These are phyloP conservation scores for Stratiomys singularior DNA, from an alignment of 2,888 invertebrate genomes.

Conservation along the genomic window DNA sequence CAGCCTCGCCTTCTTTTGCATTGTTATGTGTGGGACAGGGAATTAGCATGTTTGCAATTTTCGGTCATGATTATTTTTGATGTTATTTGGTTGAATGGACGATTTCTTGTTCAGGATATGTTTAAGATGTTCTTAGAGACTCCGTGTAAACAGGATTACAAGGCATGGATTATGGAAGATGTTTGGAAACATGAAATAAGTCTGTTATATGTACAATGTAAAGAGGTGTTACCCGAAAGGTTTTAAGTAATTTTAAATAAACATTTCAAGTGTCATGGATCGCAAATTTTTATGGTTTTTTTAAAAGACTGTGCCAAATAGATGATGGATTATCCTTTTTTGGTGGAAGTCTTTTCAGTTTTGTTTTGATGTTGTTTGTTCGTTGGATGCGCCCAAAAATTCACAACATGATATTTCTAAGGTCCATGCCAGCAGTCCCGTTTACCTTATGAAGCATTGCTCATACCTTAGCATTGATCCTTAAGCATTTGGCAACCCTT, in stretches of 20 bases:
- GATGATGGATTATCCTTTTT: not conserved
- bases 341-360: no score
- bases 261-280: not conserved
- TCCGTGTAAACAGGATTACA: constrained; percentile 27
- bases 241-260: not conserved
- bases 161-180: constrained; percentile 12
- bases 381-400: no score
- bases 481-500: no score
- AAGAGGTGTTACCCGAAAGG: not conserved
- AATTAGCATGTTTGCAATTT: constrained; percentile 38
- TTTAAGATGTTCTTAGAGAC: not conserved
- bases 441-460: no score
- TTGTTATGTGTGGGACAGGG: constrained; percentile 3
- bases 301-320: not conserved
- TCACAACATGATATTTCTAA: no score
- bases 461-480: no score
- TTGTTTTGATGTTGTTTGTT: no score
- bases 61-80: not conserved
- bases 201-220: not conserved
- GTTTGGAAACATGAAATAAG: constrained; percentile 31
- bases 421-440: no score
- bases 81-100: not conserved
- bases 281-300: no score
- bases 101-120: not conserved
- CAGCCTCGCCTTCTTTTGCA: not conserved